Conservation (phyloP, 2,113 vertebrate genomes). For the Labeo catla region DNA sequence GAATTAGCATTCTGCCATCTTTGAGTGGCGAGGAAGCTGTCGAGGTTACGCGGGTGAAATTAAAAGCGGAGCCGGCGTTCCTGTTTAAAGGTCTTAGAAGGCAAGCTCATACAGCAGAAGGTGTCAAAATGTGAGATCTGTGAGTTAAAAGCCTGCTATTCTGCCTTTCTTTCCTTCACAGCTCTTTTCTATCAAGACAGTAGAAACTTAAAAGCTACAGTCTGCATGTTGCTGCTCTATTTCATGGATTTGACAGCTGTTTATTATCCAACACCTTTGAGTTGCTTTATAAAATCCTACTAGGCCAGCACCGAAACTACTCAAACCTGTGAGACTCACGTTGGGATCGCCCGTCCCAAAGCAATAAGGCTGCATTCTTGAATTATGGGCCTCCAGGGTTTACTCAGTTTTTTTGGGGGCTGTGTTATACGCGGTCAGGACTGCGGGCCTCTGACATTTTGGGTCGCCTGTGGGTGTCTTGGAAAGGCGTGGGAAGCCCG, state of each 20-base stretch:
- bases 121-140: conserved; percentile 47
- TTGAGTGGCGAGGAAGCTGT: conserved; percentile 42
- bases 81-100: conserved; percentile 52
- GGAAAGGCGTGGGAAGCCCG: conserved; percentile 49
- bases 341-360: background rate
- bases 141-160: conserved; percentile 39
- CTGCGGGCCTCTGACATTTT: conserved; percentile 58
- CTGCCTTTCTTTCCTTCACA: conserved; percentile 35
- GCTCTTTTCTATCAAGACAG: conserved; percentile 33
- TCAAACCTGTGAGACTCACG: conserved; percentile 10
- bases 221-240: conserved; percentile 20
- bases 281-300: conserved; percentile 7
- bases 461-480: conserved; percentile 66
- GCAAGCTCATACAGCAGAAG: conserved; percentile 44
- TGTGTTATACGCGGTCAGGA: conserved; percentile 62
- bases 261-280: conserved; percentile 51
- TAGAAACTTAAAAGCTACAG: conserved; percentile 29
- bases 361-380: conserved; percentile 37
- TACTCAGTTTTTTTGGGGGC: conserved; percentile 57
- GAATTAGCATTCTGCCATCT: conserved; percentile 52
- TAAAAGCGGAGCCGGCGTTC: conserved; percentile 44
- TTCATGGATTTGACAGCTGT: conserved; percentile 24
- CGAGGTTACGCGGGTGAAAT: conserved; percentile 40
- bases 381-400: conserved; percentile 62
- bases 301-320: background rate